Evolutionary conservation across 2,113 vertebrate genomes (phyloP).

Genomic region (Catharus bicknelli): DNA sequence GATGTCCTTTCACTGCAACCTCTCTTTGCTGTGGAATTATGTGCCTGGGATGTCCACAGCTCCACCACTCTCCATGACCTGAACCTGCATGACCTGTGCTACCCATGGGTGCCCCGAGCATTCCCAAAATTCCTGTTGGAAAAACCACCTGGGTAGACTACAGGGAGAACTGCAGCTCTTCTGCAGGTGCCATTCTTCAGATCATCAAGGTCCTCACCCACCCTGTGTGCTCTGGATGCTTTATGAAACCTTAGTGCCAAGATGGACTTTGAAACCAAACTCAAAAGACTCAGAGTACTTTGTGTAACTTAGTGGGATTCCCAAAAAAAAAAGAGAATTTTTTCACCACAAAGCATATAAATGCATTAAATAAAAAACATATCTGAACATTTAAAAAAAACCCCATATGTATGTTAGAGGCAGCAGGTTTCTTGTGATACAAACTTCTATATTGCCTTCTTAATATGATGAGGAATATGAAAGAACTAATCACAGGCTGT

Average conservation of each 20-base stretch:
- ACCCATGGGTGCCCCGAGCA: rapidly evolving
- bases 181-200: too few species aligned
- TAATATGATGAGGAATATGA: background rate
- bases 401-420: background rate
- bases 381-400: background rate
- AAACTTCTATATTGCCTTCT: background rate
- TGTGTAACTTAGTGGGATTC: background rate
- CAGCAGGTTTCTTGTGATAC: background rate
- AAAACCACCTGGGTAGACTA: background rate
- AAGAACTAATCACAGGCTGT: background rate
- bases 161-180: too few species aligned
- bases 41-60: background rate
- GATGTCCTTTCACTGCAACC: background rate
- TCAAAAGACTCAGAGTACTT: background rate
- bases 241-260: rapidly evolving
- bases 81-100: background rate
- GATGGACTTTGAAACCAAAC: rapidly evolving
- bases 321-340: background rate
- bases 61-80: background rate
- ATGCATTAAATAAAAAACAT: background rate
- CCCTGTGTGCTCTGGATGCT: background rate
- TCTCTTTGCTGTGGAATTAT: background rate
- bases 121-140: background rate
- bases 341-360: background rate
- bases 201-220: background rate